Base-by-base conservation (phyloP, 2,113 vertebrate species). In the Python bivittatus region DNA sequence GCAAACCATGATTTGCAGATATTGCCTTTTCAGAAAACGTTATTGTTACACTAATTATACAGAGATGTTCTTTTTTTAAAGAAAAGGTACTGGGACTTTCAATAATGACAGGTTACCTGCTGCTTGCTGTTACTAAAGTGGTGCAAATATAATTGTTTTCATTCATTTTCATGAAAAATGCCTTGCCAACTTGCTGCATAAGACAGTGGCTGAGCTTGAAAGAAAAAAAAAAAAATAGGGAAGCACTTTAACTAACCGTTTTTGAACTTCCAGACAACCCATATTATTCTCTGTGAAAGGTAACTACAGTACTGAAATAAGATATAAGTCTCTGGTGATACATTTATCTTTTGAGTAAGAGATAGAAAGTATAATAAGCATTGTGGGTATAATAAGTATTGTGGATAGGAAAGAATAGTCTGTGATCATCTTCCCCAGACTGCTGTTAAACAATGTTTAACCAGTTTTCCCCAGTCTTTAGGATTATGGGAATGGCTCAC, bases 191-290 rank as follows among this genome's bases (percentile, higher is more conserved):
- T 90, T 64, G 88, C 92, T 95, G 0, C 1, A 89, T 91, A 61
- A 60, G 91, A 92, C 95, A 94, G 52, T 60, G 58, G 1, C 85
- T 95, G 91, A 86, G 94, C 94, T 95, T 94, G 87, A 84, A 13
- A n/a, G 92, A 38, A 20, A 90, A 92, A 13, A n/a, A 92, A 38
- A 20, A 90, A 92, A 29, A 85, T 29, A 87, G 92, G 48, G 53
- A 93, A 95, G 23, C 12, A 93, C 90, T 72, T 92, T 94, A 91
- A 94, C 42, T 61, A 33, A 88, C 27, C n/a, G 2, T 68, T 25
- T 91, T 64, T 48, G 85, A 84, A 22, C 52, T 5, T 93, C 61
- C 6, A 27, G 79, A 60, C 13, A 86, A 1, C 2, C 15, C 27
- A 23, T 94, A 92, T 91, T 6, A 20, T 91, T 94, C 92, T 91